These are phyloP conservation scores for Actinia equina DNA, from an alignment of 64 coral and sea anemone species.

Conservation along the genomic window DNA sequence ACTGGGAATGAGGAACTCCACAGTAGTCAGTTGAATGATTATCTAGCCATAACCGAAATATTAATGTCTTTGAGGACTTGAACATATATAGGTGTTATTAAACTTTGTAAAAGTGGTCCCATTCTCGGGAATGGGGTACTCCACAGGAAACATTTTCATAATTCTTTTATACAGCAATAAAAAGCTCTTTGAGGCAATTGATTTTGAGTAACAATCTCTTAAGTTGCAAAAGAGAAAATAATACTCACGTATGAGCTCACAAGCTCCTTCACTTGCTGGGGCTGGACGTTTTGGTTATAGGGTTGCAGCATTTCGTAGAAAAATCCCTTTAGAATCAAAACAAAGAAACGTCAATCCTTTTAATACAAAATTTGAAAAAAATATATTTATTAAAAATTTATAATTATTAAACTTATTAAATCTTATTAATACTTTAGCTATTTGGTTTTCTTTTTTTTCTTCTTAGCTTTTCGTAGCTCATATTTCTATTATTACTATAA, in stretches of 20 bases:
- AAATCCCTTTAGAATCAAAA: constrained; percentile 27
- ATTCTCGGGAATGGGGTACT: neutral
- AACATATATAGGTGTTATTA: neutral
- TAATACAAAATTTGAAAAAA: no score
- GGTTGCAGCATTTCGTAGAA: constrained; percentile 53
- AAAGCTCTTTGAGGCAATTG: neutral
- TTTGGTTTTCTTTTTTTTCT: no score
- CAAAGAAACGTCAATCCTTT: no score
- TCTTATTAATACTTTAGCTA: no score
- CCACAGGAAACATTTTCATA: constrained; percentile 12
- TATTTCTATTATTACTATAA: no score
- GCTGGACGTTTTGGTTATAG: constrained; percentile 9
- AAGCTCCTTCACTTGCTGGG: constrained; percentile 51
- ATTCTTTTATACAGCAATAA: no score
- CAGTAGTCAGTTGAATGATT: neutral
- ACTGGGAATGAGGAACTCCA: neutral
- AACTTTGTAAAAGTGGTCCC: neutral
- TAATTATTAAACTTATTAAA: no score
- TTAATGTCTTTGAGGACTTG: neutral
- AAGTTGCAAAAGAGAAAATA: no score
- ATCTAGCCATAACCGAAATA: no score
- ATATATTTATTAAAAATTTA: no score
- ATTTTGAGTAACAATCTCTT: no score
- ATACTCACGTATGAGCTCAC: constrained; percentile 40
- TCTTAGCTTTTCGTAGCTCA: no score